phyloP scores from a whole-genome alignment of 2,797 vertebrate species.

The Zenarchopterus dispar region DNA sequence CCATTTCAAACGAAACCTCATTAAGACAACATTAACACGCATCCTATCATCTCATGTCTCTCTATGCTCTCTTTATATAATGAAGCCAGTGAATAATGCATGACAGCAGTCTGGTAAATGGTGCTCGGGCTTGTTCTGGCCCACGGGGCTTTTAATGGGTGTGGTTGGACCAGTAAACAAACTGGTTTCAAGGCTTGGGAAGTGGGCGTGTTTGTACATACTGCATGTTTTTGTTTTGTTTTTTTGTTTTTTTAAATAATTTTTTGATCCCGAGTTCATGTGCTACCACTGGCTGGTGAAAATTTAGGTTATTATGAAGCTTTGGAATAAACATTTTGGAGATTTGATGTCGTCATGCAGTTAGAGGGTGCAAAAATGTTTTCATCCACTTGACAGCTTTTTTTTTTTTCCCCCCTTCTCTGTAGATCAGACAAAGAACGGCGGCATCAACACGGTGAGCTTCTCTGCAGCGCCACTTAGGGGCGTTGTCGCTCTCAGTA shows the following conservation, averaged over 20 bases:
- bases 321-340: constrained; percentile 1
- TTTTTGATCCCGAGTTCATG: background rate
- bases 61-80: constrained; percentile 41
- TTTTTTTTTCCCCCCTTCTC: background rate
- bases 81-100: constrained; percentile 76
- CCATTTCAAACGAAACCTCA: constrained; percentile 73
- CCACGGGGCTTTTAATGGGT: constrained; percentile 67
- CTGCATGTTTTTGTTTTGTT: background rate
- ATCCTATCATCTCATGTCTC: constrained; percentile 57
- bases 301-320: background rate
- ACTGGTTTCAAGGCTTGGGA: constrained; percentile 35
- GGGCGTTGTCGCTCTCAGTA: constrained; percentile 74
- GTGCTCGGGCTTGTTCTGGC: constrained; percentile 54
- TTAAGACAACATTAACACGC: constrained; percentile 78
- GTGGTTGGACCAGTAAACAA: constrained; percentile 72
- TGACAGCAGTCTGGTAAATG: constrained; percentile 70
- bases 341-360: background rate
- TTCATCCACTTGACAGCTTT: background rate
- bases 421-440: constrained; percentile 54
- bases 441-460: constrained; percentile 64
- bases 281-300: background rate
- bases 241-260: no score
- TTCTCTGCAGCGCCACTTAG: constrained; percentile 56
- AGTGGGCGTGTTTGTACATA: background rate
- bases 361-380: background rate